Evolutionary conservation across 2,113 vertebrate genomes (phyloP).

Genomic region (Varanus salvator): DNA sequence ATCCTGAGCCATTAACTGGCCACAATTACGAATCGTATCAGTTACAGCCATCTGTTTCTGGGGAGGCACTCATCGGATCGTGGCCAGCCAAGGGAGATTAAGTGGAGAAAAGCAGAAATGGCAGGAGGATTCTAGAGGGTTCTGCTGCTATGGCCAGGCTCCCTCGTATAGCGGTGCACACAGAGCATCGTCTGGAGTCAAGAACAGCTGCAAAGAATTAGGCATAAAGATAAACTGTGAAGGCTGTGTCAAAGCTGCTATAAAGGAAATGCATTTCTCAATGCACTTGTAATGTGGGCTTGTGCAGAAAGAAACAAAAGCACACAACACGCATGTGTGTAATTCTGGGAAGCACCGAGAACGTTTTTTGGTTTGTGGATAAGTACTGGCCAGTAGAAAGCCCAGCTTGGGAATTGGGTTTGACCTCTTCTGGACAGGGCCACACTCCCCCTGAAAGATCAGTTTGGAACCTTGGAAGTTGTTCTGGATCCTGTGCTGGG

Average conservation of each 20-base stretch:
- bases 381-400: neutral
- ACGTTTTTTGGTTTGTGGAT: neutral
- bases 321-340: rapidly evolving
- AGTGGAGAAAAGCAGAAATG: slow-evolving; percentile 64
- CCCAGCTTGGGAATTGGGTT: too few species aligned
- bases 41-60: slow-evolving; percentile 79
- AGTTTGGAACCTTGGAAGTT: too few species aligned
- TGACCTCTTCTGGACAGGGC: too few species aligned
- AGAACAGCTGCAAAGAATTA: slow-evolving; percentile 69
- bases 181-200: slow-evolving; percentile 27
- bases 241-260: slow-evolving; percentile 65
- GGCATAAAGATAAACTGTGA: slow-evolving; percentile 74
- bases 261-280: slow-evolving; percentile 49
- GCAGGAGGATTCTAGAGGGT: slow-evolving; percentile 47
- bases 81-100: slow-evolving; percentile 74
- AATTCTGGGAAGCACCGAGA: neutral
- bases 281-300: slow-evolving; percentile 31
- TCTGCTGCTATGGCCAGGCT: slow-evolving; percentile 30
- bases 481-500: too few species aligned
- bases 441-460: too few species aligned
- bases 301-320: slow-evolving; percentile 19
- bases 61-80: slow-evolving; percentile 47
- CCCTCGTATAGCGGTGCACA: slow-evolving; percentile 36
- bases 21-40: slow-evolving; percentile 62
- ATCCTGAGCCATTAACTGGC: slow-evolving; percentile 56